Conservation (phyloP, 1,140 invertebrate genomes). For the Idris sp. region DNA sequence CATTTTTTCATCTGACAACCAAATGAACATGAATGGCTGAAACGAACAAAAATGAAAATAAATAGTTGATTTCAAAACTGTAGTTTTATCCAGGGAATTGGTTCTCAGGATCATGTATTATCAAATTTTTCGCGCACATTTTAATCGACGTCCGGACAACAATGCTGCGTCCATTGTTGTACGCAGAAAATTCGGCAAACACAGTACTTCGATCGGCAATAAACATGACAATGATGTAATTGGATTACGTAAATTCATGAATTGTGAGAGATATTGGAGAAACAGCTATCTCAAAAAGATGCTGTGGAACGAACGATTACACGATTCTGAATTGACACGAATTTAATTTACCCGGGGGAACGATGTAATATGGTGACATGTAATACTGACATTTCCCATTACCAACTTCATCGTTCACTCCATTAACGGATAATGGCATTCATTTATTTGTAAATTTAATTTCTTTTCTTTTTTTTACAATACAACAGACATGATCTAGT, state of each 20-base stretch:
- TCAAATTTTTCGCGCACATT: conserved; percentile 23
- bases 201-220: conserved; percentile 34
- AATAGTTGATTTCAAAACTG: no score
- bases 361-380: conserved; percentile 48
- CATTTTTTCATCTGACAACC: no score
- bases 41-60: no score
- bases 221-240: conserved; percentile 60
- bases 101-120: conserved; percentile 17
- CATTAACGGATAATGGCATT: conserved; percentile 33
- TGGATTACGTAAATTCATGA: conserved; percentile 57
- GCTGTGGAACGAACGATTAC: conserved; percentile 35
- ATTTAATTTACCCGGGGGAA: conserved; percentile 43
- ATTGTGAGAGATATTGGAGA: conserved; percentile 46
- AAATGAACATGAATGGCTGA: no score
- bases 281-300: conserved; percentile 42
- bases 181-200: conserved; percentile 34
- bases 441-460: conserved; percentile 38
- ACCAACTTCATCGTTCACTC: conserved; percentile 45
- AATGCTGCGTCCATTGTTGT: conserved; percentile 38
- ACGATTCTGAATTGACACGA: conserved; percentile 39
- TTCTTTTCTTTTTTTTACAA: no score
- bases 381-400: conserved; percentile 54
- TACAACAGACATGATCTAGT: no score
- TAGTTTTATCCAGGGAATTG: conserved; percentile 6
- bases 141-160: conserved; percentile 44